Evolutionary conservation across 2,797 vertebrate genomes (phyloP).

Genomic region (Argya squamiceps): DNA sequence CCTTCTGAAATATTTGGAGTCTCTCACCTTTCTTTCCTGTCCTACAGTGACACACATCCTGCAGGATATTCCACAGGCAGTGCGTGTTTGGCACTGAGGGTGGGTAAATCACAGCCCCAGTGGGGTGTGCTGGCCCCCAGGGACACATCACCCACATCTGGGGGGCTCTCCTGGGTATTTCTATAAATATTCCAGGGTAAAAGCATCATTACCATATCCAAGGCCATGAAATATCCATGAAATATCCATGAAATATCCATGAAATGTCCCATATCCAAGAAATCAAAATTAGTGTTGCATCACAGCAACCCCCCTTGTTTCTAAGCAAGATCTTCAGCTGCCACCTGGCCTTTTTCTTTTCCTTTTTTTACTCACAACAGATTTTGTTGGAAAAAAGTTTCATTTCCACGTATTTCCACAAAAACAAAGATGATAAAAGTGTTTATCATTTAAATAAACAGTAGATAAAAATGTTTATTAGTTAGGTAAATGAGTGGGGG

Average conservation of each 20-base stretch:
- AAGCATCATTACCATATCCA: neutral
- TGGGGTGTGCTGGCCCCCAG: neutral
- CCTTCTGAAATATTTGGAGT: too few species aligned
- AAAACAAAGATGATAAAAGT: neutral
- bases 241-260: too few species aligned
- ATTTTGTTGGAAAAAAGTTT: neutral
- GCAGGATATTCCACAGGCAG: too few species aligned
- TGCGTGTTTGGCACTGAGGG: neutral
- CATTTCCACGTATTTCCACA: neutral
- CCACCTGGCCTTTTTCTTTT: neutral
- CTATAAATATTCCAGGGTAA: too few species aligned
- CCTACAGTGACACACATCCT: too few species aligned
- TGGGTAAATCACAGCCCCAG: fast-evolving
- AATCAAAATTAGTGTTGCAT: too few species aligned
- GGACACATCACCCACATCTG: fast-evolving
- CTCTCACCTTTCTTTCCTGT: too few species aligned
- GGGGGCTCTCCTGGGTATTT: fast-evolving
- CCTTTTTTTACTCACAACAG: neutral
- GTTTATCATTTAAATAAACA: neutral
- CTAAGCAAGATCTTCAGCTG: neutral
- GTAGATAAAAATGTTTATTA: neutral
- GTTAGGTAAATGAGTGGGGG: neutral
- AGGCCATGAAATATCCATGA: too few species aligned
- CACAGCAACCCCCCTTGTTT: neutral
- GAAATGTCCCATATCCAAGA: too few species aligned